A percentile compares a stretch with the other conserved stretches of the same genome.
These are phyloP conservation scores for Falco berigora DNA, from an alignment of 2,797 vertebrate species.

Conservation along the genomic window DNA sequence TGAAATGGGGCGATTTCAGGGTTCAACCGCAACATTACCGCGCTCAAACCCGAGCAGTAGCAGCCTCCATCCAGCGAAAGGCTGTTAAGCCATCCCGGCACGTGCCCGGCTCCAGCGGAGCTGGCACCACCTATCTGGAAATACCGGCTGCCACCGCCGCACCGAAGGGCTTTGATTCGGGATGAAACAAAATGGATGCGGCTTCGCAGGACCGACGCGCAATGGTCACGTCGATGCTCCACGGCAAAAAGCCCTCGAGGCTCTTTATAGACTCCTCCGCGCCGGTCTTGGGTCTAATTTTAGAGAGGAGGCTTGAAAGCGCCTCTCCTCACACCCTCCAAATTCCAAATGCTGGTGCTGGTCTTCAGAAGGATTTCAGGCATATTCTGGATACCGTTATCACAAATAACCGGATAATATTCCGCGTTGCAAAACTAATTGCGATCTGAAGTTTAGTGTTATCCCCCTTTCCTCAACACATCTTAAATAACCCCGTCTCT, in stretches of 20 bases:
- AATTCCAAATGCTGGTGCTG: not conserved
- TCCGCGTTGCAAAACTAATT: not conserved
- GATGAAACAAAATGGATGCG: not conserved
- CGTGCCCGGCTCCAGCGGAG: fast-evolving
- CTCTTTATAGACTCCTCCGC: not conserved
- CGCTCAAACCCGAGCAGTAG: fast-evolving
- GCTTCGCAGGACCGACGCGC: not conserved
- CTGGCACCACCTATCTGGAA: not conserved
- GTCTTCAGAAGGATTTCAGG: not conserved
- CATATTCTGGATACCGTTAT: not conserved
- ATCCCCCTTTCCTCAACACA: not conserved
- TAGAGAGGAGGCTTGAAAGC: not conserved
- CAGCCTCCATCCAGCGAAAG: not conserved
- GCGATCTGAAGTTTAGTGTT: fast-evolving
- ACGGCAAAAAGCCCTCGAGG: not conserved
- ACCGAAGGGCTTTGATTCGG: not conserved
- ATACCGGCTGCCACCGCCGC: not conserved
- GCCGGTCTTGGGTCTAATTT: not conserved
- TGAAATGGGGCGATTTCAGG: fast-evolving
- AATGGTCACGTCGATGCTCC: not conserved
- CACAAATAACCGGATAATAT: not conserved
- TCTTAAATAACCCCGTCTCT: not conserved
- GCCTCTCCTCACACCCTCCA: not conserved
- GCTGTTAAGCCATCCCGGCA: not conserved
- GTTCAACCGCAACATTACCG: fast-evolving